Conservation (phyloP, 2,113 vertebrate genomes). For the Psophia crepitans region DNA sequence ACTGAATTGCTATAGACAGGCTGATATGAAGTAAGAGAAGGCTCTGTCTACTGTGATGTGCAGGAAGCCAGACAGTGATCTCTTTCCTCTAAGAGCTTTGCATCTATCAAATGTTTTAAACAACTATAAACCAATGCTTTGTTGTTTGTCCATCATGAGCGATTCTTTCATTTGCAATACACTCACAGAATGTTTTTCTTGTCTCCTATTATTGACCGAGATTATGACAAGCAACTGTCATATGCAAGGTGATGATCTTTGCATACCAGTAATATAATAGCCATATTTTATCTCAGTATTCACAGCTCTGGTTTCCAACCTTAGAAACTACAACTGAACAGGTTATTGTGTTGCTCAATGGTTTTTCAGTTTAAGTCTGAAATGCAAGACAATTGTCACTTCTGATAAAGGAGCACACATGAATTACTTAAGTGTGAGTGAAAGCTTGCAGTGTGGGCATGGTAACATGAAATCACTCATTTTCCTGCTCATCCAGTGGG, state of each 20-base stretch:
- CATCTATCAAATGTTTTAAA: background rate
- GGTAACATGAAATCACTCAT: background rate
- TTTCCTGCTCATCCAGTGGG: background rate
- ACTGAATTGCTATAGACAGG: background rate
- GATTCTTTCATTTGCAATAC: background rate
- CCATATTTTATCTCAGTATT: background rate
- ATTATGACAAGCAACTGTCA: background rate
- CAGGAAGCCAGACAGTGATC: background rate
- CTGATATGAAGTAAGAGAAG: background rate
- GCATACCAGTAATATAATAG: background rate
- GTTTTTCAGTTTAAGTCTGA: background rate
- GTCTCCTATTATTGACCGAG: background rate
- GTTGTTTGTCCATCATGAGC: background rate
- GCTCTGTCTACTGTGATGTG: fast-evolving
- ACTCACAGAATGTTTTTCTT: background rate
- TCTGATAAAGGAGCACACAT: background rate
- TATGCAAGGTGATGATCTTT: background rate
- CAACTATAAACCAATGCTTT: background rate
- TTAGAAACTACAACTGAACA: background rate
- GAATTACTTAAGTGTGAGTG: background rate
- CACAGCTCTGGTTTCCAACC: background rate
- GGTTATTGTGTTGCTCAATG: background rate
- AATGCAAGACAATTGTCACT: background rate
- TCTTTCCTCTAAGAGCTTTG: background rate
- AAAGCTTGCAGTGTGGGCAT: background rate